Evolutionary conservation across 2,797 vertebrate species (phyloP).

Genomic region (Danio aesculapii): DNA sequence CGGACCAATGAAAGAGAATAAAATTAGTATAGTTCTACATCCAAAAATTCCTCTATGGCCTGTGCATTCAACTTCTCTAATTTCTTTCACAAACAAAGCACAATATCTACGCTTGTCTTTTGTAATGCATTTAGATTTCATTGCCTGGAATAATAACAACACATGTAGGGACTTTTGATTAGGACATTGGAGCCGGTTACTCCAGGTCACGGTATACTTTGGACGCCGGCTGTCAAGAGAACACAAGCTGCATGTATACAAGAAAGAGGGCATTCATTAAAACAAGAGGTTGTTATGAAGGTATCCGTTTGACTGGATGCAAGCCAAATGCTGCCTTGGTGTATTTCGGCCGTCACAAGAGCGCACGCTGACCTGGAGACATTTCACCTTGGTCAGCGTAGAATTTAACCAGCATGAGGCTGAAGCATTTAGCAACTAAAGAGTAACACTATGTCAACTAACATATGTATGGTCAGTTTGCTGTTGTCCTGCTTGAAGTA

Average conservation of each 20-base stretch:
- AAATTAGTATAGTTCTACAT: constrained; percentile 33
- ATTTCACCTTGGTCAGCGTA: neutral
- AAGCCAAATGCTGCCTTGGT: constrained; percentile 51
- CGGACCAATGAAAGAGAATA: constrained; percentile 61
- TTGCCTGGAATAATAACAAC: constrained; percentile 56
- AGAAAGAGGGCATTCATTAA: constrained; percentile 72
- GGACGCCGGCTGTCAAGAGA: constrained; percentile 49
- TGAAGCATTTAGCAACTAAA: neutral
- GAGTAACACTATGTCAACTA: neutral
- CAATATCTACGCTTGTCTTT: constrained; percentile 61
- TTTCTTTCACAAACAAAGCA: constrained; percentile 38
- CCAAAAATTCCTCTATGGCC: constrained; percentile 31
- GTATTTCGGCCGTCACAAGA: constrained; percentile 19
- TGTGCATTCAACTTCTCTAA: constrained; percentile 34
- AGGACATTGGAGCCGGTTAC: constrained; percentile 48
- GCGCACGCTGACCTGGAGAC: constrained; percentile 21
- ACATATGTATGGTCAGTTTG: neutral
- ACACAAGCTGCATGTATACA: constrained; percentile 53
- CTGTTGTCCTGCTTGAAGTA: neutral
- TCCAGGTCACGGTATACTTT: constrained; percentile 19
- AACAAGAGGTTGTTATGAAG: constrained; percentile 67
- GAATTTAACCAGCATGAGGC: neutral
- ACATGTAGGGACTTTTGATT: constrained; percentile 39
- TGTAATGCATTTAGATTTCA: constrained; percentile 47
- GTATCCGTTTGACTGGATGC: constrained; percentile 60